Base-by-base conservation (phyloP, 2,888 invertebrate species). In the Oscheius sp. region DNA sequence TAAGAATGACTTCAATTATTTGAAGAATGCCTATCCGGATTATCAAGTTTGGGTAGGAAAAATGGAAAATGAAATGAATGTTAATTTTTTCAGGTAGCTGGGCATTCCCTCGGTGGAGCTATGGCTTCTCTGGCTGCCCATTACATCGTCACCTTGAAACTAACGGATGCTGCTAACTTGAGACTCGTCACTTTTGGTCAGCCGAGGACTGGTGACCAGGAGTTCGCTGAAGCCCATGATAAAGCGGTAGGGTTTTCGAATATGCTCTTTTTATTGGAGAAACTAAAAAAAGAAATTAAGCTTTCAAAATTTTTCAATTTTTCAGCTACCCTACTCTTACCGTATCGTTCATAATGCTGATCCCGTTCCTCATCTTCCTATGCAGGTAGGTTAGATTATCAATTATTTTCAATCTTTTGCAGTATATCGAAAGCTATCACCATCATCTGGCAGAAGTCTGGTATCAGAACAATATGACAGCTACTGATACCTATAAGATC, bases 121-220 rank as follows among this genome's bases (percentile, higher is more conserved):
- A 74, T 81, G 75, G 80, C 81, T 12, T 68, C 77, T 8, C 61
- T 81, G 33, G 74, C 75, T 56, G 65, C 77, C 38, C 64, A 57
- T n/a, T 72, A 72, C 57, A 41, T 81, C 22, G 69, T 72, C n/a
- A 32, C 57, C 24, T 64, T 69, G 36, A 57, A 66, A 2, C 61
- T 74, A 9, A 68, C 67, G 22, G 62, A 59, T 9, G 54, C 73
- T 3, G 51, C 68, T 4, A 68, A 71, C n/a, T 57, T 81, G 44
- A 64, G 68, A 32, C 50, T 80, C 51, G 67, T 77, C 45, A 81
- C 82, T 9, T 82, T 81, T 67, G 82, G 81, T 1, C 77, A 82
- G 45, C 82, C 82, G 2, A 59, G 82, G 8, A 77, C 76, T 2
- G 82, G 82, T 2, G 79, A 81, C 61, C 59, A 70, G n/a, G 66